Base-by-base conservation (phyloP, 2,113 vertebrate genomes). In the Phrynocephalus versicolor region DNA sequence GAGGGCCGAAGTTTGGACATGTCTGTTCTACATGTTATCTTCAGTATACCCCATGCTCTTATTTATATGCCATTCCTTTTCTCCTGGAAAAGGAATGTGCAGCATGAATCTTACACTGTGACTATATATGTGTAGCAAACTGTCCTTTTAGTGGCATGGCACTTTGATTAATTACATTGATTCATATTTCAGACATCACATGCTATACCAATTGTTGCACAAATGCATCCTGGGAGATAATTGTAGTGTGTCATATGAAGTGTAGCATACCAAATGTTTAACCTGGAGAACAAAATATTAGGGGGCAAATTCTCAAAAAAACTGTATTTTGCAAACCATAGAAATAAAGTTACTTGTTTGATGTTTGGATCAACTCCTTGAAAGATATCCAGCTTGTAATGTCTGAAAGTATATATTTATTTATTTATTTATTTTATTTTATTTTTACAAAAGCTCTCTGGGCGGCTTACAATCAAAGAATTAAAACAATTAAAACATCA, bases 261-360 rank as follows among this genome's bases (percentile, higher is more conserved):
- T 79, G 60, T 9, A 27, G 25, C 41, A 19, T 25, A 79, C 3
- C 1, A 5, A 30, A 41, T 35, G 37, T 18, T 79, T 41, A 79
- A 57, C 60, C 78, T 65, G 25, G 37, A 79, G 60, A 79, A 79
- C 57, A 64, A 58, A 79, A 79, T 35, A 27, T 65, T 79, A 79
- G 35, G 18, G 6, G 39, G 37, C 13, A 15, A 39, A 23, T 18
- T 39, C 33, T 16, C 33, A 15, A 37, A 70, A 71, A 18, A 15
- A 18, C n/a, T n/a, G n/a, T 71, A 18, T 71, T 33, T 35, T 71
- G 33, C n/a, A 35, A 16, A 71, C 35, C 13, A 37, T 35, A 16
- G 33, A 51, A 35, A 16, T 3, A 71, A 15, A n/a, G 16, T 71
- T 71, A 19, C 21, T 62, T 51, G 45, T 51, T 51, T 51, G 45